phyloP scores from a whole-genome alignment of 1,140 invertebrate species.

The Melanaphis sacchari region DNA sequence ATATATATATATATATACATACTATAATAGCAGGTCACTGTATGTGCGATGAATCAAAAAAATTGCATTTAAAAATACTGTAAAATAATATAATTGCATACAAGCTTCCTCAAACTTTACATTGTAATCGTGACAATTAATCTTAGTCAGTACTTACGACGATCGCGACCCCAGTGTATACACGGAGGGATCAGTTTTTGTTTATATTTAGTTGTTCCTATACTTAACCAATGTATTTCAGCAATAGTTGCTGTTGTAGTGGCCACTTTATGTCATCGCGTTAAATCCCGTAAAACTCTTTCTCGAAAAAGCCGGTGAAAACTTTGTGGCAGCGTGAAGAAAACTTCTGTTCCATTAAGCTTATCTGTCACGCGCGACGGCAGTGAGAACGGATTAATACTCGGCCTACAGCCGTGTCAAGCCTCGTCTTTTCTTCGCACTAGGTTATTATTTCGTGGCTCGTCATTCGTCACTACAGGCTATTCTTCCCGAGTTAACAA shows the following conservation, averaged over 20 bases:
- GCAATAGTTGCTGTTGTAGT: conserved; percentile 15
- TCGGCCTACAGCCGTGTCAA: background rate
- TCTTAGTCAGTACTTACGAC: too few relatives aligned
- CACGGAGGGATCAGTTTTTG: background rate
- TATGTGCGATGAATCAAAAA: background rate
- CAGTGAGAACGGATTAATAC: conserved; percentile 23
- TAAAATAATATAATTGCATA: background rate
- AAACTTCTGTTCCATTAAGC: conserved; percentile 57
- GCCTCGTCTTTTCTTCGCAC: background rate
- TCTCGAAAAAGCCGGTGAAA: conserved; percentile 38
- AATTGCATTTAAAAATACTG: background rate
- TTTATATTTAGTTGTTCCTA: conserved; percentile 18
- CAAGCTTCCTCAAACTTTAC: too few relatives aligned
- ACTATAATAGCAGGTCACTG: background rate
- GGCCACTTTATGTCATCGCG: conserved; percentile 26
- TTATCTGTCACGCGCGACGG: conserved; percentile 1
- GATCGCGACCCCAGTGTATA: background rate
- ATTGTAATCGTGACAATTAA: background rate
- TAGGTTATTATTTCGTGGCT: background rate
- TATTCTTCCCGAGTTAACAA: conserved; percentile 1
- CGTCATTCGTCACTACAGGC: background rate
- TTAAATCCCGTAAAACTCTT: conserved; percentile 54
- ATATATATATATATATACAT: background rate
- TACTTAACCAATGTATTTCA: background rate
- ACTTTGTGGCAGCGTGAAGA: conserved; percentile 32